phyloP scores from a whole-genome alignment of 2,888 invertebrate species.

The Drosophila testacea region DNA sequence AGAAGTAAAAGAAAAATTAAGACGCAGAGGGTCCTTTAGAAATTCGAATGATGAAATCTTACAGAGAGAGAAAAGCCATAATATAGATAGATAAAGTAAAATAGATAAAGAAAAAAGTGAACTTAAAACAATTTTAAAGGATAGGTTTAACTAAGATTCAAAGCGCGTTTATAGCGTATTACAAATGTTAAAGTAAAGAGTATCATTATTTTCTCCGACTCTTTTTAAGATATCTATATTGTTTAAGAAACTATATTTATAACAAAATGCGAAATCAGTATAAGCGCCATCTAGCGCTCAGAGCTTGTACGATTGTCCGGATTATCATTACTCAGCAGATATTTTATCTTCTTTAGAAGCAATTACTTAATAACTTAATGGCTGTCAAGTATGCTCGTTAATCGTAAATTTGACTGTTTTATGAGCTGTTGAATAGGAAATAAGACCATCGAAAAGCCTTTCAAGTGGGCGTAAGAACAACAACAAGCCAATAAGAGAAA shows the following conservation, averaged over 20 bases:
- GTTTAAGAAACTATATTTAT: too few species aligned
- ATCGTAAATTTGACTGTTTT: slow-evolving; percentile 23
- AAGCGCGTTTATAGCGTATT: too few species aligned
- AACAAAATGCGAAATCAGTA: too few species aligned
- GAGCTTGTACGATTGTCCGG: too few species aligned
- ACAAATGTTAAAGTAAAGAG: too few species aligned
- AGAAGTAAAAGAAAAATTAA: slow-evolving; percentile 1
- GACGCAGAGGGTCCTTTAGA: not conserved
- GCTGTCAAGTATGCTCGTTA: slow-evolving; percentile 5
- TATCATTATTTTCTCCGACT: too few species aligned
- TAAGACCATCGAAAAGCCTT: slow-evolving; percentile 22
- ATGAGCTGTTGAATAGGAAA: slow-evolving; percentile 41
- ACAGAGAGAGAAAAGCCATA: too few species aligned
- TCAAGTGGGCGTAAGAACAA: slow-evolving; percentile 14
- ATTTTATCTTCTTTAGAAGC: not conserved
- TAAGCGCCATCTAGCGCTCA: too few species aligned
- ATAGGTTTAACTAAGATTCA: too few species aligned
- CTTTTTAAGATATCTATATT: too few species aligned
- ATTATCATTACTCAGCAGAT: too few species aligned
- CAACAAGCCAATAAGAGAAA: slow-evolving; percentile 10
- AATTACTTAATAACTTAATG: slow-evolving; percentile 13
- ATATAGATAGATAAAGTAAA: not conserved
- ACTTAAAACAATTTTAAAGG: not conserved
- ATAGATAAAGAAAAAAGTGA: not conserved
- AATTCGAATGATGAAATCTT: not conserved